phyloP scores from a whole-genome alignment of 2,113 vertebrate species.

The Benitochromis conjunctus region DNA sequence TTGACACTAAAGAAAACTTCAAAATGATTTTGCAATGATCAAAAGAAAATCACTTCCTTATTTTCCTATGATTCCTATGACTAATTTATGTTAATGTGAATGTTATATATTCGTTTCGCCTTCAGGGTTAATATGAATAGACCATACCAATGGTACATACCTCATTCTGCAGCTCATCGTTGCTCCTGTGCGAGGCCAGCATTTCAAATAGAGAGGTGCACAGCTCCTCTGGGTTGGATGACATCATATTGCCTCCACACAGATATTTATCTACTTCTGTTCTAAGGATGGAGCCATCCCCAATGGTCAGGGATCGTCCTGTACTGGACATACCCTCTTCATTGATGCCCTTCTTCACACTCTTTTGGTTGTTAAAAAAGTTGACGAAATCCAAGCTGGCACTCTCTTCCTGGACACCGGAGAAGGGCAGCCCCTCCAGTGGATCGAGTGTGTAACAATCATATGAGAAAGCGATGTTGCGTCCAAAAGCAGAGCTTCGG shows the following conservation, averaged over 20 bases:
- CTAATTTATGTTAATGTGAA: background rate
- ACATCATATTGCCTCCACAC: constrained; percentile 77
- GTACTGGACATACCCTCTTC: constrained; percentile 64
- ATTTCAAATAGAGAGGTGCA: constrained; percentile 94
- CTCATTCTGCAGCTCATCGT: constrained; percentile 97
- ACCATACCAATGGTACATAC: background rate
- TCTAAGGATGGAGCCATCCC: constrained; percentile 77
- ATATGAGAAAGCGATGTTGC: constrained; percentile 88
- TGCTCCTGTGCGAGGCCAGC: constrained; percentile 87
- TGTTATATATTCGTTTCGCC: background rate
- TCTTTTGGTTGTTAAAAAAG: constrained; percentile 80
- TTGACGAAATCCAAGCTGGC: constrained; percentile 80
- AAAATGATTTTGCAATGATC: background rate
- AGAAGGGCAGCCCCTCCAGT: constrained; percentile 76
- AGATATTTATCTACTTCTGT: constrained; percentile 89
- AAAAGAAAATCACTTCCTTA: background rate
- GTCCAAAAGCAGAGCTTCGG: constrained; percentile 75
- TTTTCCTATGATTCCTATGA: background rate
- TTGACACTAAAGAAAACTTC: background rate
- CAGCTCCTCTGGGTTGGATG: constrained; percentile 87
- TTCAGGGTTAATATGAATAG: background rate
- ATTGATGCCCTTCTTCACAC: constrained; percentile 35
- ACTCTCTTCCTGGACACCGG: constrained; percentile 58
- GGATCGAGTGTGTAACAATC: constrained; percentile 87
- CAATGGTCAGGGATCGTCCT: constrained; percentile 18